Base-by-base conservation (phyloP, 2,113 vertebrate genomes). In the Patagioenas fasciata region DNA sequence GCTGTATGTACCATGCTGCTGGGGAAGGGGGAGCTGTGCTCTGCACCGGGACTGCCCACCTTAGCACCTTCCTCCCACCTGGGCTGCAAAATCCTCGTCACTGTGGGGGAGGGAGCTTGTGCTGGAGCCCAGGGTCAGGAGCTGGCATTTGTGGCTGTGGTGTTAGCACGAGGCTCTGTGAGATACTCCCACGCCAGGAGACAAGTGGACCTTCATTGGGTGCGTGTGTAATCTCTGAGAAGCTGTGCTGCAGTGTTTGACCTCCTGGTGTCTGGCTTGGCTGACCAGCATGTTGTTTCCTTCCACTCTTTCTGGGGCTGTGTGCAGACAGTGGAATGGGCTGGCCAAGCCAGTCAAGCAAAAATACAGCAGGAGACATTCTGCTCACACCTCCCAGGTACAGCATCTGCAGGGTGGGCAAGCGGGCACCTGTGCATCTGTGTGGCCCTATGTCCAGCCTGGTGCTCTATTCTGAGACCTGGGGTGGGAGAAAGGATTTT, bases 1-100 rank as follows among this genome's bases (percentile, higher is more conserved):
- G 77, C 83, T 0, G 0, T 26, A 12, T 0, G 1, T 42, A 38
- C 32, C 1, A 1, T 2, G 11, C 12, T 2, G 3, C 42, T 0
- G 7, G 48, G 48, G 47, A 89, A 72, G 6, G 10, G 14, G n/a
- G 32, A 40, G 40, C 51, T 79, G 58, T 0, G 1, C 50, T 74
- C 21, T 50, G 21, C 56, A 36, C 8, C 0, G 1, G 51, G n/a
- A 28, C 29, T 31, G 5, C 64, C 47, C 51, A n/a, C 28, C 24
- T 36, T 78, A 74, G 78, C 65, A 71, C 47, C 81, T 81, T 80
- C 80, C 28, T 74, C 23, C 69, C n/a, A 36, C 9, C 16, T 18
- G 10, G 42, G 42, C 11, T 60, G 40, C n/a, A 54, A 40, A 78
- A 19, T 4, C 62, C 29, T 36, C 54, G 1, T 18, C 23, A 19